Evolutionary conservation across 1,140 invertebrate species (phyloP).

Genomic region (Heterodera carotae): DNA sequence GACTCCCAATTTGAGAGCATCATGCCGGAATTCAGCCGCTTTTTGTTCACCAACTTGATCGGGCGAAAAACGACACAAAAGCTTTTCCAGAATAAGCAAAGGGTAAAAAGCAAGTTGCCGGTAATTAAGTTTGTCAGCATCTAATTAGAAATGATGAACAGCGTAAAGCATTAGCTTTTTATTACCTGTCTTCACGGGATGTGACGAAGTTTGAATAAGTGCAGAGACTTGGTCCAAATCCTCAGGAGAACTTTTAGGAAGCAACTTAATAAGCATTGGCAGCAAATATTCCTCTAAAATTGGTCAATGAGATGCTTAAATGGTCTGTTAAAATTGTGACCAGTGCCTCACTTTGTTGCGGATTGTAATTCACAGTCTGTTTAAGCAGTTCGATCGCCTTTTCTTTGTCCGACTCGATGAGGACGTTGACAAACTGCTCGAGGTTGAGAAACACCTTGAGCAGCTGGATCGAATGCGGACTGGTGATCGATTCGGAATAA

Average conservation of each 20-base stretch:
- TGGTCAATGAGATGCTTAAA: too few relatives aligned
- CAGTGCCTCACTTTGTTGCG: conserved; percentile 18
- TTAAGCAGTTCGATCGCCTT: conserved; percentile 31
- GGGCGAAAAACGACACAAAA: conserved; percentile 25
- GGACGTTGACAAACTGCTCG: conserved; percentile 27
- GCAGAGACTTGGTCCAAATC: background rate
- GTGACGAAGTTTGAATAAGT: background rate
- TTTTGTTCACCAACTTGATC: background rate
- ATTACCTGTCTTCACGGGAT: background rate
- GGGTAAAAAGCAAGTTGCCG: conserved; percentile 30
- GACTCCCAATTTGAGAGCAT: conserved; percentile 28
- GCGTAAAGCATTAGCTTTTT: background rate
- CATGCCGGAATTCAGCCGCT: conserved; percentile 12
- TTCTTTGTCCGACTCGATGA: conserved; percentile 21
- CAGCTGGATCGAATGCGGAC: conserved; percentile 25
- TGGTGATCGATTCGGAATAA: conserved; percentile 27
- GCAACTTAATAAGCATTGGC: conserved; percentile 15
- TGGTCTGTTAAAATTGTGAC: too few relatives aligned
- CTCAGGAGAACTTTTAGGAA: conserved; percentile 11
- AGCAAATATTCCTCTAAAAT: conserved; percentile 26
- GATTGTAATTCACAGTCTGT: conserved; percentile 33
- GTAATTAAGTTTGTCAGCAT: conserved; percentile 21
- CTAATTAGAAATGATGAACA: background rate
- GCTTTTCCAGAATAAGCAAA: conserved; percentile 24
- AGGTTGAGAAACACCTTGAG: conserved; percentile 31